These are phyloP conservation scores for Athetis lepigone DNA, from an alignment of 2,888 invertebrate genomes.

Conservation along the genomic window DNA sequence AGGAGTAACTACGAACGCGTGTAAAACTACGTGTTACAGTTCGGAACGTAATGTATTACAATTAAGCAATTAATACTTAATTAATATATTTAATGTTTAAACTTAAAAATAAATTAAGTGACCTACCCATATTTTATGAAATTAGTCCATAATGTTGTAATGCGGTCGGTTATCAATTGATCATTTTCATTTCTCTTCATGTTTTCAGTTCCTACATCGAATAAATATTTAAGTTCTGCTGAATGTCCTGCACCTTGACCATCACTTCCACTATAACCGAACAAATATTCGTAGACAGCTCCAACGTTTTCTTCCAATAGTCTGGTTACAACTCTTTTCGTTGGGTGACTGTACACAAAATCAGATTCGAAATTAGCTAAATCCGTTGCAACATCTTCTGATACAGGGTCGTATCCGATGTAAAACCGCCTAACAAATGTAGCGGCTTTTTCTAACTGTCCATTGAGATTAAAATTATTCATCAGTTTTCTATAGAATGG, in stretches of 20 bases:
- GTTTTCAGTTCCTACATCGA: constrained; percentile 62
- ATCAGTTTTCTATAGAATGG: constrained; percentile 77
- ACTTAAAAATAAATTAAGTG: not conserved
- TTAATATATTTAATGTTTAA: too few species aligned
- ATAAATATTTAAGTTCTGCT: constrained; percentile 81
- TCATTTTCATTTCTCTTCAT: constrained; percentile 69
- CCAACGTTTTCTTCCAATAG: constrained; percentile 78
- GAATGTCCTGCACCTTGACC: constrained; percentile 74
- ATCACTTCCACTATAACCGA: constrained; percentile 75
- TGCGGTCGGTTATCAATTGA: constrained; percentile 73
- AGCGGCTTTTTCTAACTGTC: constrained; percentile 70
- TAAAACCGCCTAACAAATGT: constrained; percentile 79
- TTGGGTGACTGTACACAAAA: constrained; percentile 80
- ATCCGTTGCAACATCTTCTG: constrained; percentile 67
- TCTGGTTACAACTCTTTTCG: constrained; percentile 76
- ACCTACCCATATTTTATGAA: constrained; percentile 86
- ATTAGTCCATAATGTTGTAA: constrained; percentile 82
- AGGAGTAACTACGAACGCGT: too few species aligned
- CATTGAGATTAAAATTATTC: constrained; percentile 79
- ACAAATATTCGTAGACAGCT: constrained; percentile 81
- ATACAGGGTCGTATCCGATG: constrained; percentile 80
- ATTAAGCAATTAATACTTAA: not conserved
- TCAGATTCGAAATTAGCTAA: constrained; percentile 82
- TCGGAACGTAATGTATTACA: too few species aligned
- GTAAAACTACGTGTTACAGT: too few species aligned